A percentile compares a stretch with the other conserved stretches of the same genome.
These are phyloP conservation scores for Acanthisitta chloris DNA, from an alignment of 2,113 vertebrate species.

Conservation along the genomic window DNA sequence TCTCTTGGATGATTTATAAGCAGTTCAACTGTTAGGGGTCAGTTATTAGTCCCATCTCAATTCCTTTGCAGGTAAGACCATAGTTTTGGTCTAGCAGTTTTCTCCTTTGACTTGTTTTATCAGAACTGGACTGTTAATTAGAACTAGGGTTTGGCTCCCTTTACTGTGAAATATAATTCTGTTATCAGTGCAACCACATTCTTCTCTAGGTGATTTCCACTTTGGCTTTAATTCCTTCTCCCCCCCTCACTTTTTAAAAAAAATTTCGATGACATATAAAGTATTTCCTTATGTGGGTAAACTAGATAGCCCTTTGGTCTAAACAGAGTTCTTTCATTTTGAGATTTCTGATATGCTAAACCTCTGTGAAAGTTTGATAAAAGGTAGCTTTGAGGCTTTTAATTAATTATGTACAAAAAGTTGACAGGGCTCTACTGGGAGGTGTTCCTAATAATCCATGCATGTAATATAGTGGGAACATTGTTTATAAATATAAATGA, in stretches of 20 bases:
- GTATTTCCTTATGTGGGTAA: conserved; percentile 58
- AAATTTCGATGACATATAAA: no score
- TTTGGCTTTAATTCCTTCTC: conserved; percentile 72
- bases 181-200: conserved; percentile 76
- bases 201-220: conserved; percentile 69
- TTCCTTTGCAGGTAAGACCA: conserved; percentile 50
- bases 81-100: conserved; percentile 45
- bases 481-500: conserved; percentile 77
- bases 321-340: conserved; percentile 65
- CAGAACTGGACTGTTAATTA: conserved; percentile 66
- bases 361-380: conserved; percentile 71
- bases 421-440: conserved; percentile 69
- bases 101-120: conserved; percentile 64
- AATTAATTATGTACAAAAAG: conserved; percentile 77
- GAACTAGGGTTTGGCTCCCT: conserved; percentile 58
- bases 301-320: conserved; percentile 55
- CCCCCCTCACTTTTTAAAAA: no score
- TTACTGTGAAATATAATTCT: conserved; percentile 70
- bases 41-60: conserved; percentile 1
- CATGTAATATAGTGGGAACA: conserved; percentile 63
- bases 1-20: not conserved
- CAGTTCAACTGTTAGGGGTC: not conserved
- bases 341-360: conserved; percentile 70
- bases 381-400: conserved; percentile 69
- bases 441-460: conserved; percentile 70